Evolutionary conservation across 2,888 invertebrate genomes (phyloP).

Genomic region (Cryptocephalus primarius): DNA sequence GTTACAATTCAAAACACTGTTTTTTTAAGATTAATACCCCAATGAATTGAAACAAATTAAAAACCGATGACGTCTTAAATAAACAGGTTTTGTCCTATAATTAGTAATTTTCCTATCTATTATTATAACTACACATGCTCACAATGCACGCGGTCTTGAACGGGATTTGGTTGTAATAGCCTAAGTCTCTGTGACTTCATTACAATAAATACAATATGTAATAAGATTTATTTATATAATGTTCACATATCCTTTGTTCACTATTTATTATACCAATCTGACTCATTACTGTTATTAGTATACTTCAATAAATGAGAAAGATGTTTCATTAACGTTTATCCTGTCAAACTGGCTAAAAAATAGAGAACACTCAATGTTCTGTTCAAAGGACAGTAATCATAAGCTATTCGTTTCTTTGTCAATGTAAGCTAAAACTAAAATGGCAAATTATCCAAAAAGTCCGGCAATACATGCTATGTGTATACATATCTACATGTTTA

Average conservation of each 20-base stretch:
- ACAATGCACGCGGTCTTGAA: conserved; percentile 21
- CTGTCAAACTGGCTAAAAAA: no score
- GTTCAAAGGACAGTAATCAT: background rate
- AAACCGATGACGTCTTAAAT: background rate
- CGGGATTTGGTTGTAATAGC: conserved; percentile 3
- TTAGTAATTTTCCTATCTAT: conserved; percentile 8
- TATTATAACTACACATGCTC: conserved; percentile 27
- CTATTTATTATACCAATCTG: no score
- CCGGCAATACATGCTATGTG: conserved; percentile 26
- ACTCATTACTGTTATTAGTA: no score
- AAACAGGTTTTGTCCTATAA: conserved; percentile 4
- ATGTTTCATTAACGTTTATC: no score
- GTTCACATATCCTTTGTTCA: no score
- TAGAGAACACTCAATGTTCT: no score
- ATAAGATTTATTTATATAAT: background rate
- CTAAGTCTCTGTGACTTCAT: conserved; percentile 38
- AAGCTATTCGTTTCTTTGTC: background rate
- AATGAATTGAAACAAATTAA: background rate
- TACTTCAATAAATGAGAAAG: no score
- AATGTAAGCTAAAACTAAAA: conserved; percentile 22
- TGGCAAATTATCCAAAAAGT: conserved; percentile 1
- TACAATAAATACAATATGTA: conserved; percentile 20
- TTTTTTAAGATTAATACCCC: background rate
- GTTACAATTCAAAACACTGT: conserved; percentile 3
- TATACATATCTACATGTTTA: conserved; percentile 18